These are phyloP conservation scores for Cetoscarus ocellatus DNA, from an alignment of 2,797 vertebrate species.

Conservation along the genomic window DNA sequence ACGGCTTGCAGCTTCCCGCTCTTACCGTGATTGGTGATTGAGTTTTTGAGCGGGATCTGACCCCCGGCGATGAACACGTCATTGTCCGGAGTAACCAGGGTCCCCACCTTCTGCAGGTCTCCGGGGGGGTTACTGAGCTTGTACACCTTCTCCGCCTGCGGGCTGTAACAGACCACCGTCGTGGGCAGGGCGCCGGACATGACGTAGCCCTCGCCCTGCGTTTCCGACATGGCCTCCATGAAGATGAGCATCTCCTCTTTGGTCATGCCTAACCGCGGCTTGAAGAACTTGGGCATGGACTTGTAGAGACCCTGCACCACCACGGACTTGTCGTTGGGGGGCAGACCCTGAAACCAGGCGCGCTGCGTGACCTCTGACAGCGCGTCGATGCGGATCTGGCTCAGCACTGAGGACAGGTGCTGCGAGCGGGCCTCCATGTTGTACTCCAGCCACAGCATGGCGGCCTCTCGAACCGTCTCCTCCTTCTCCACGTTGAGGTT, in stretches of 20 bases:
- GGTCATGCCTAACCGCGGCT: conserved; percentile 97
- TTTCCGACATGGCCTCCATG: conserved; percentile 93
- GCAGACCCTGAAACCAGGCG: conserved; percentile 98
- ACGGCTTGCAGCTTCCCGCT: conserved; percentile 91
- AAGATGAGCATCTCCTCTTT: conserved; percentile 99
- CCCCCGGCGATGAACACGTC: conserved; percentile 98
- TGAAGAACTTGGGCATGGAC: conserved; percentile 99
- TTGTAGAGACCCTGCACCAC: conserved; percentile 99
- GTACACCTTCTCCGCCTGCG: conserved; percentile 98
- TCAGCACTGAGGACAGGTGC: conserved; percentile 97
- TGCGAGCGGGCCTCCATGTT: conserved; percentile 96
- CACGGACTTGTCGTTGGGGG: conserved; percentile 97
- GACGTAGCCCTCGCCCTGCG: conserved; percentile 77
- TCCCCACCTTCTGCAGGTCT: conserved; percentile 95
- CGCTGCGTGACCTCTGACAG: conserved; percentile 98
- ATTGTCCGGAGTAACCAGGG: conserved; percentile 96
- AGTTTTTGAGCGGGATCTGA: conserved; percentile 92
- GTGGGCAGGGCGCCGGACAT: conserved; percentile 80
- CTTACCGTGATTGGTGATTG: conserved; percentile 91
- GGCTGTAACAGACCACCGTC: conserved; percentile 96
- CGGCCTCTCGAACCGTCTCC: conserved; percentile 97
- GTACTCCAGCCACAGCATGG: conserved; percentile 98
- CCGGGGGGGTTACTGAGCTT: conserved; percentile 94
- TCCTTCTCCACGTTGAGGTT: conserved; percentile 99
- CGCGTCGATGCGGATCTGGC: conserved; percentile 97